Conservation (phyloP, 2,113 vertebrate species). For the Lasiurus borealis region DNA sequence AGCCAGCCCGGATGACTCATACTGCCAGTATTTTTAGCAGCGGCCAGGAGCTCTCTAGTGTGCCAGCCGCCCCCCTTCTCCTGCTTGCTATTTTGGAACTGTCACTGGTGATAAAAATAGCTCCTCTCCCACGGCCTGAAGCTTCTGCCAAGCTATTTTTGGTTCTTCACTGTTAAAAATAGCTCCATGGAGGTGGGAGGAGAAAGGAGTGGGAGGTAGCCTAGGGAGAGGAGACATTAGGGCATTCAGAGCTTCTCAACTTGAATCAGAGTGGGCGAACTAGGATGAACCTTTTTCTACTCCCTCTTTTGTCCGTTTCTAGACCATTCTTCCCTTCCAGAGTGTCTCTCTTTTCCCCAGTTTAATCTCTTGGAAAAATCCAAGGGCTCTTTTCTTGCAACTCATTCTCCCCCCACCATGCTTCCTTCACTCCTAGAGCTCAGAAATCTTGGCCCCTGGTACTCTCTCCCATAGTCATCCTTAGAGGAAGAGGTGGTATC, state of each 20-base stretch:
- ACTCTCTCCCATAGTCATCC: not conserved
- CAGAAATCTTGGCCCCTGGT: not conserved
- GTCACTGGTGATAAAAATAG: slow-evolving; percentile 84
- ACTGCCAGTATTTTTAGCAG: slow-evolving; percentile 83
- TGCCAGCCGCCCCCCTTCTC: slow-evolving; percentile 84
- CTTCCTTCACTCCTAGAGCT: slow-evolving; percentile 22
- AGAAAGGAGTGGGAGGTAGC: slow-evolving; percentile 74
- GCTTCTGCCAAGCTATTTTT: slow-evolving; percentile 84
- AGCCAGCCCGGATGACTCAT: slow-evolving; percentile 83
- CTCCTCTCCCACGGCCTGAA: slow-evolving; percentile 84
- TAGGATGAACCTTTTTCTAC: slow-evolving; percentile 26
- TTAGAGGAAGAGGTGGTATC: not conserved
- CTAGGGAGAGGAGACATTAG: slow-evolving; percentile 74
- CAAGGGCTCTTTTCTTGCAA: slow-evolving; percentile 24
- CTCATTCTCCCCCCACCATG: not conserved
- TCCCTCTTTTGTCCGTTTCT: slow-evolving; percentile 56
- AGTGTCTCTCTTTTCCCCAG: not conserved
- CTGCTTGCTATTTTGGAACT: slow-evolving; percentile 84
- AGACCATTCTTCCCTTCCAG: slow-evolving; percentile 66
- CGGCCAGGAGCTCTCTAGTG: slow-evolving; percentile 82
- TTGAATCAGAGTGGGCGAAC: slow-evolving; percentile 67
- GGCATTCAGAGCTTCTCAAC: slow-evolving; percentile 74
- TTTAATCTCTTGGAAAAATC: slow-evolving; percentile 70
- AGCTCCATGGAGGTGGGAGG: slow-evolving; percentile 77
- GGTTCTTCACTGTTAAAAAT: slow-evolving; percentile 81